Evolutionary conservation across 2,888 invertebrate species (phyloP).

Genomic region (Clivina fossor): DNA sequence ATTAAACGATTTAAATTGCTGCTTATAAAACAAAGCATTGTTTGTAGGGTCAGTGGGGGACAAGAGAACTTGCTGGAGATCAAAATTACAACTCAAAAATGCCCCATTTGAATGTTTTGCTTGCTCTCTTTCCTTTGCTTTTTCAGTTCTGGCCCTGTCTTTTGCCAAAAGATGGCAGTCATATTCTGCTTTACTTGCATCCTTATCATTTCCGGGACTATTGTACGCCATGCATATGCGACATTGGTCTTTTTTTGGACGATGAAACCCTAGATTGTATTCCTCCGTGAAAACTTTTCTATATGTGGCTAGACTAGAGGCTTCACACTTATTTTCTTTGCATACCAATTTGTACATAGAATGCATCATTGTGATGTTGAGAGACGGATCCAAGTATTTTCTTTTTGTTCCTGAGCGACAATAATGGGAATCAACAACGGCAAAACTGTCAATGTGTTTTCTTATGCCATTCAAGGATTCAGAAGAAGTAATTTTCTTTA

Average conservation of each 20-base stretch:
- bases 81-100: no score
- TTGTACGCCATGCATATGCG: constrained; percentile 23
- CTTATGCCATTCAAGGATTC: constrained; percentile 10
- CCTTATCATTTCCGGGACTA: no score
- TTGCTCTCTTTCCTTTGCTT: no score
- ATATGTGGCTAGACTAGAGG: constrained; percentile 13
- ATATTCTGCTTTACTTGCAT: no score
- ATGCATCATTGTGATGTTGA: constrained; percentile 11
- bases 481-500: constrained; percentile 8
- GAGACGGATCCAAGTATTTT: constrained; percentile 6
- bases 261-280: constrained; percentile 35
- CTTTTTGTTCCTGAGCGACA: constrained; percentile 5
- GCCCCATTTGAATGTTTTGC: no score
- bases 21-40: no score
- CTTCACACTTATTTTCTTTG: constrained; percentile 1
- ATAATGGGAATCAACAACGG: constrained; percentile 21
- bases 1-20: no score
- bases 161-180: no score
- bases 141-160: no score
- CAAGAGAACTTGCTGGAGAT: no score
- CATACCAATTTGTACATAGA: constrained; percentile 7
- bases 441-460: constrained; percentile 28
- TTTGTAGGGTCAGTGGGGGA: no score
- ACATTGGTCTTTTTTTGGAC: constrained; percentile 35
- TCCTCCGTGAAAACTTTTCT: constrained; percentile 31